Evolutionary conservation across 2,113 vertebrate species (phyloP), one percentile per base, ranked within the genome.

Genomic region (Seriola dumerili): DNA sequence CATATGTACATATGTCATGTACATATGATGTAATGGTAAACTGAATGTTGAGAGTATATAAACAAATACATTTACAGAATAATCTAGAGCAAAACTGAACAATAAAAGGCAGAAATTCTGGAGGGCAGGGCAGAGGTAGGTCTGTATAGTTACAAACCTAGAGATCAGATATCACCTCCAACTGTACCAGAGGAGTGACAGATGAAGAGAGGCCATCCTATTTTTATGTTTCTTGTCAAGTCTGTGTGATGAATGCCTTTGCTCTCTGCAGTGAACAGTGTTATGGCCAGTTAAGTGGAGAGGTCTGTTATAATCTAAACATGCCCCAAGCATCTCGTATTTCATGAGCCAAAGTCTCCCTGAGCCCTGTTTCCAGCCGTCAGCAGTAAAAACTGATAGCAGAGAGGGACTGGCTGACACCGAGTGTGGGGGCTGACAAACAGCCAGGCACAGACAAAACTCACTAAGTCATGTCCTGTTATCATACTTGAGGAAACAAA

Each of bases 301-400:
- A 85, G 80, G 85, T 88, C 86, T 91, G 84, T 50, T 73, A 90
- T 90, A 91, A 87, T 88, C 76, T 88, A 91, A 92, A 92, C 91
- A 91, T 85, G 86, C 74, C 86, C 62, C 36, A 40, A 80, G 84
- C 81, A 75, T 81, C 90, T 93, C 89, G 1, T 85, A 85, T 93
- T 93, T 93, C 91, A 93, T 64, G 83, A 88, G 81, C 78, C 66
- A 79, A 72, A 67, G 78, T 81, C 84, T 90, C 81, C 59, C 14
- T 55, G 70, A 90, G 78, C 65, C 48, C 61, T 65, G 76, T 90
- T 84, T 91, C 73, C 76, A 68, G 58, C 69, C 85, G 16, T 75
- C 88, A 78, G 88, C 84, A 87, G 82, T 91, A 84, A 89, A 91
- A 89, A 80, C 40, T 73, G 86, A 89, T 84, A 69, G 80, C 11